Percentiles rank a stretch among this genome's conserved stretches.
Evolutionary conservation across 2,888 invertebrate genomes (phyloP).

Genomic region (Acleris emargana): DNA sequence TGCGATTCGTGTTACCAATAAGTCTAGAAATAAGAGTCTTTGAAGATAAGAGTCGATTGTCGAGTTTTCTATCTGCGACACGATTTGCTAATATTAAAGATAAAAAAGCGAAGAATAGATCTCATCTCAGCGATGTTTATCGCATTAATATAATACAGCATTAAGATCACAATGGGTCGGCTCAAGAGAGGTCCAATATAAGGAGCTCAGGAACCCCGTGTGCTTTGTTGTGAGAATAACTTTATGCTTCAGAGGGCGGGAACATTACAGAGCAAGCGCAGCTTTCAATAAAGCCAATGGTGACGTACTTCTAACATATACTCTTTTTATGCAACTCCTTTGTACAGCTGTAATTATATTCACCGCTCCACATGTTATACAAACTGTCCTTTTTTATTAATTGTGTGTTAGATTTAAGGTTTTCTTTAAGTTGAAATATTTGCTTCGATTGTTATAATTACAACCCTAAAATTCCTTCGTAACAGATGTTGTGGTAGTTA

Average conservation of each 20-base stretch:
- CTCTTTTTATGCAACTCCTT: constrained; percentile 67
- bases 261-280: constrained; percentile 68
- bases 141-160: constrained; percentile 83
- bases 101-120: constrained; percentile 61
- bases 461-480: not conserved
- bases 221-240: constrained; percentile 83
- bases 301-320: constrained; percentile 59
- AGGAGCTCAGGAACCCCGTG: constrained; percentile 73
- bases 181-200: constrained; percentile 81
- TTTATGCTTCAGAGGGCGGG: constrained; percentile 76
- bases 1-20: constrained; percentile 65
- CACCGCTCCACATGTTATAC: constrained; percentile 43
- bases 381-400: constrained; percentile 10
- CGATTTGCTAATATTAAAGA: constrained; percentile 73
- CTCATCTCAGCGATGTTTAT: constrained; percentile 77
- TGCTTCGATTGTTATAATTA: not conserved
- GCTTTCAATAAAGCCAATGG: constrained; percentile 79
- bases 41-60: not conserved
- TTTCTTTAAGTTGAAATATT: not conserved
- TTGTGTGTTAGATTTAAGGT: constrained; percentile 1
- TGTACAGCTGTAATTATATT: constrained; percentile 69
- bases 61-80: constrained; percentile 25
- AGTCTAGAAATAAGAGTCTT: constrained; percentile 62
- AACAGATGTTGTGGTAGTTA: not conserved
- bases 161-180: constrained; percentile 81